These are phyloP conservation scores for Craniophora ligustri DNA, from an alignment of 2,888 invertebrate species.

Conservation along the genomic window DNA sequence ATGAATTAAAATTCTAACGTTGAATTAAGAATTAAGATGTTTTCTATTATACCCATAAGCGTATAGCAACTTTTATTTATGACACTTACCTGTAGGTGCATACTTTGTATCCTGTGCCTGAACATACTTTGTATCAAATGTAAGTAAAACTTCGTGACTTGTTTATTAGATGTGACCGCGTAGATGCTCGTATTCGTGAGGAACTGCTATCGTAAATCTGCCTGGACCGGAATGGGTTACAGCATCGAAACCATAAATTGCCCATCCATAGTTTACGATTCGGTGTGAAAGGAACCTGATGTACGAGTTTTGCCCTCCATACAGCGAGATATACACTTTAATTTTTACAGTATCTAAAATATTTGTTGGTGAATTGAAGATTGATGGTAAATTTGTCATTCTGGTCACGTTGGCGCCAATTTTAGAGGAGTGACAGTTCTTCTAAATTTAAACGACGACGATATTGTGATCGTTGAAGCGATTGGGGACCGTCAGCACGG, in stretches of 20 bases:
- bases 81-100: constrained; percentile 43
- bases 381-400: constrained; percentile 44
- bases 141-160: constrained; percentile 63
- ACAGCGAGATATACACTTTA: constrained; percentile 64
- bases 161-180: constrained; percentile 74
- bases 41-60: too few species aligned
- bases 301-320: constrained; percentile 62
- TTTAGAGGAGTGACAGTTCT: constrained; percentile 49
- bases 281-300: constrained; percentile 76
- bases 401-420: constrained; percentile 51
- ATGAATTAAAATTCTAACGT: too few species aligned
- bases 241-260: constrained; percentile 83
- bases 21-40: too few species aligned
- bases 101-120: constrained; percentile 40
- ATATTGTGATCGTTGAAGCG: constrained; percentile 40
- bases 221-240: constrained; percentile 79
- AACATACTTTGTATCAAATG: constrained; percentile 45
- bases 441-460: constrained; percentile 55
- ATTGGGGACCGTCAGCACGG: constrained; percentile 48
- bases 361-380: too few species aligned
- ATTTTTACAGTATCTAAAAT: constrained; percentile 41
- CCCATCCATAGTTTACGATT: constrained; percentile 84
- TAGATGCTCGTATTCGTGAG: constrained; percentile 78
- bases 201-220: constrained; percentile 82
- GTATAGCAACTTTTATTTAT: constrained; percentile 27